Conservation (phyloP, 2,888 invertebrate genomes). For the Lasioglossum figueresi region DNA sequence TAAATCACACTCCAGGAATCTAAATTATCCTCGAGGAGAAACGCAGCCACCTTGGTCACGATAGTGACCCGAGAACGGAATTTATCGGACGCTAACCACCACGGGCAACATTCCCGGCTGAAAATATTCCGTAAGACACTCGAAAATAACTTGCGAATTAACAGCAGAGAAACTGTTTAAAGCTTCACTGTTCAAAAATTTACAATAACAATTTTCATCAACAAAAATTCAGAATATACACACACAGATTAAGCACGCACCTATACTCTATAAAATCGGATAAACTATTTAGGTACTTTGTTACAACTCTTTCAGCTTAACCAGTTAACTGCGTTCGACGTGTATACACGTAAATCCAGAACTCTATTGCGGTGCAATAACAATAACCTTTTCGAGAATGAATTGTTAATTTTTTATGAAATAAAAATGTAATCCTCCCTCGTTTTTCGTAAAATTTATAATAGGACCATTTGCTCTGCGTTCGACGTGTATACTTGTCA, state of each 20-base stretch:
- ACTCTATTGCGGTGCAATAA: too few species aligned
- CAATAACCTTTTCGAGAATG: too few species aligned
- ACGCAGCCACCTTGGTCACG: slow-evolving; percentile 76
- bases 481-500: too few species aligned
- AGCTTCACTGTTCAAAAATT: not conserved
- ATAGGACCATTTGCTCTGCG: too few species aligned
- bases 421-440: too few species aligned
- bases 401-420: too few species aligned
- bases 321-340: too few species aligned
- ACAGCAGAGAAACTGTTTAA: not conserved
- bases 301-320: not conserved
- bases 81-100: slow-evolving; percentile 79
- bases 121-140: slow-evolving; percentile 75
- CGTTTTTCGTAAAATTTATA: too few species aligned
- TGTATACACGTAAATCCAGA: too few species aligned
- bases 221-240: not conserved
- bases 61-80: slow-evolving; percentile 70
- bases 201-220: not conserved
- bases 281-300: not conserved
- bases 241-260: not conserved
- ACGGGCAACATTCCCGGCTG: slow-evolving; percentile 73
- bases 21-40: slow-evolving; percentile 78
- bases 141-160: slow-evolving; percentile 42
- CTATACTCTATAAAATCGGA: not conserved
- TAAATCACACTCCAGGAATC: slow-evolving; percentile 80